phyloP scores from a whole-genome alignment of 2,797 vertebrate genomes.

The Buceros bicornis region DNA sequence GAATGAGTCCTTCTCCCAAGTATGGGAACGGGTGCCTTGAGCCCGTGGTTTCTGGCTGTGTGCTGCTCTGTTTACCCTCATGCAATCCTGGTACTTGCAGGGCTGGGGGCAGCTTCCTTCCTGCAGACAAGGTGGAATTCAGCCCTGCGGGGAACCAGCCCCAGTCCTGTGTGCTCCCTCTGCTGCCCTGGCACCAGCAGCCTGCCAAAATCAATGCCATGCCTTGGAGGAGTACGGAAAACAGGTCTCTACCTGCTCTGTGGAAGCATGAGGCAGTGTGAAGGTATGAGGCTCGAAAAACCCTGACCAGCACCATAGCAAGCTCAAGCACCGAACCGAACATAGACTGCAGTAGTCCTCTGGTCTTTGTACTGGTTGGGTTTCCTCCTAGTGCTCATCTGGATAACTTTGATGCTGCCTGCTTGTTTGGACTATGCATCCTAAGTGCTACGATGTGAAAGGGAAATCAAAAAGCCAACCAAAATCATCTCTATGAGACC shows the following conservation, averaged over 20 bases:
- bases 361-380: neutral
- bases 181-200: rapidly evolving
- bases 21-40: rapidly evolving
- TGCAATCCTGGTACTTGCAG: neutral
- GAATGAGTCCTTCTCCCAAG: neutral
- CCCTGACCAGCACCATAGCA: neutral
- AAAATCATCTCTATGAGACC: slow-evolving; percentile 68
- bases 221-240: neutral
- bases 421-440: slow-evolving; percentile 12
- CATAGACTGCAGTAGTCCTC: rapidly evolving
- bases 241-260: neutral
- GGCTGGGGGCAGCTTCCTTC: neutral
- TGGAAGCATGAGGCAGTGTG: neutral
- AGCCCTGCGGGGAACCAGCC: neutral
- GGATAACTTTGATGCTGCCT: neutral
- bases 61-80: rapidly evolving
- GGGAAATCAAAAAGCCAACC: slow-evolving; percentile 56
- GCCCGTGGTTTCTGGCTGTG: neutral
- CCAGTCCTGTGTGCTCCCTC: neutral
- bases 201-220: neutral
- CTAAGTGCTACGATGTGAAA: slow-evolving; percentile 24
- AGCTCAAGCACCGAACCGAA: neutral
- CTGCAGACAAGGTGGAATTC: neutral
- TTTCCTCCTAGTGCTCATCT: neutral
- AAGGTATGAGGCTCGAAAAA: neutral